These are phyloP conservation scores for Hyles euphorbiae DNA, from an alignment of 1,140 invertebrate genomes.

Conservation along the genomic window DNA sequence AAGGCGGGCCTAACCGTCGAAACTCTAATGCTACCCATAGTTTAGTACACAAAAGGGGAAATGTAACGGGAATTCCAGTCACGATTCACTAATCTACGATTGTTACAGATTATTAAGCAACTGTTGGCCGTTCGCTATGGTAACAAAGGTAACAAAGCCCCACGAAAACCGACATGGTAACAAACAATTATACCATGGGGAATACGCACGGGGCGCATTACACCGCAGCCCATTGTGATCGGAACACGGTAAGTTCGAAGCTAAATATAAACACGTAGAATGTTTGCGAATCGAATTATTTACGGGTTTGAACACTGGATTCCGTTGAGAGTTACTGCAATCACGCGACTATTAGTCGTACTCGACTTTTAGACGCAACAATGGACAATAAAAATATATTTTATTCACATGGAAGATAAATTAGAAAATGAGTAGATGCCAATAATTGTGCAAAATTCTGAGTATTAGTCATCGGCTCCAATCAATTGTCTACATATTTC, in stretches of 20 bases:
- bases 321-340: no score
- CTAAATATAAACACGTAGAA: no score
- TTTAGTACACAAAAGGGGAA: slow-evolving; percentile 12
- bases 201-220: slow-evolving; percentile 3
- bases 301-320: no score
- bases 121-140: slow-evolving; percentile 19
- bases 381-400: no score
- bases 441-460: no score
- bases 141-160: slow-evolving; percentile 23
- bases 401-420: no score
- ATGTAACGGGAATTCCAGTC: slow-evolving; percentile 19
- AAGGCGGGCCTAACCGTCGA: slow-evolving; percentile 23
- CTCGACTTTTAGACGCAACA: no score
- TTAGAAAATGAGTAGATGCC: no score
- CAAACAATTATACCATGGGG: slow-evolving; percentile 18
- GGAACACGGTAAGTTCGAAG: not conserved
- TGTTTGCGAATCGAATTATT: no score
- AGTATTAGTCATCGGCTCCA: no score
- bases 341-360: no score
- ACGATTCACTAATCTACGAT: slow-evolving; percentile 31
- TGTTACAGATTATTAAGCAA: slow-evolving; percentile 33
- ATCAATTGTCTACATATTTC: no score
- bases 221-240: not conserved
- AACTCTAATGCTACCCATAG: slow-evolving; percentile 11
- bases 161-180: slow-evolving; percentile 25